These are phyloP conservation scores for Tetragnatha montana DNA, from an alignment of 2,888 invertebrate genomes.

Conservation along the genomic window DNA sequence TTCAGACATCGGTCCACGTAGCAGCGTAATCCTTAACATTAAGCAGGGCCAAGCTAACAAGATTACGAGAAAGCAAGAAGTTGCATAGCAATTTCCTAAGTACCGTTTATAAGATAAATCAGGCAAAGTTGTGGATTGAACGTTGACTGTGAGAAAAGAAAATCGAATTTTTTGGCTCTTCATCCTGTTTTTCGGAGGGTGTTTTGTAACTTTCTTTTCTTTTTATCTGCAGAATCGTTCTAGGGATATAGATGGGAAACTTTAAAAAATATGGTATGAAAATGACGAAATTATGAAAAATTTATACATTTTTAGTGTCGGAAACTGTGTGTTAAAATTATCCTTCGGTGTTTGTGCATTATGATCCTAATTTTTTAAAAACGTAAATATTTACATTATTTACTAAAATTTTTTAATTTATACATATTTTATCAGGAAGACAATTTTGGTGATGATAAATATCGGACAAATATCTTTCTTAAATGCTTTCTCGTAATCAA, in stretches of 20 bases:
- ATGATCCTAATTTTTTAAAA: too few relatives aligned
- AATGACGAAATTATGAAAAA: slow-evolving; percentile 40
- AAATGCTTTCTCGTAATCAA: too few relatives aligned
- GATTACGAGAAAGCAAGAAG: slow-evolving; percentile 31
- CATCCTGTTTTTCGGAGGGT: background rate
- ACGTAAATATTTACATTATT: too few relatives aligned
- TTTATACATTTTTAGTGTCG: slow-evolving; percentile 62
- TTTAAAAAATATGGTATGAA: slow-evolving; percentile 34
- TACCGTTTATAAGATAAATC: slow-evolving; percentile 52
- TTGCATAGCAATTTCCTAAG: slow-evolving; percentile 54
- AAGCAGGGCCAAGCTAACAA: slow-evolving; percentile 44
- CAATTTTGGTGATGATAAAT: too few relatives aligned
- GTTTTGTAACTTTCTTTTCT: slow-evolving; percentile 10
- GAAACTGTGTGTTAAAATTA: too few relatives aligned
- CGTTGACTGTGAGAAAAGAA: slow-evolving; percentile 47
- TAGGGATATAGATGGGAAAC: slow-evolving; percentile 23
- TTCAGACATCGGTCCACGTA: background rate
- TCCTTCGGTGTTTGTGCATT: too few relatives aligned
- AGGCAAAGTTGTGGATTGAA: slow-evolving; percentile 26
- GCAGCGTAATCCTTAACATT: slow-evolving; percentile 41
- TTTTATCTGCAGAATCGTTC: background rate
- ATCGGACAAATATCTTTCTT: too few relatives aligned
- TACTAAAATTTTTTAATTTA: too few relatives aligned
- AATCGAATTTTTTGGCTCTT: slow-evolving; percentile 30
- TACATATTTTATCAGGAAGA: too few relatives aligned